Percentiles rank a stretch among this genome's conserved stretches.
Conservation (phyloP, 2,113 vertebrate genomes). For the Penelope pileata region DNA sequence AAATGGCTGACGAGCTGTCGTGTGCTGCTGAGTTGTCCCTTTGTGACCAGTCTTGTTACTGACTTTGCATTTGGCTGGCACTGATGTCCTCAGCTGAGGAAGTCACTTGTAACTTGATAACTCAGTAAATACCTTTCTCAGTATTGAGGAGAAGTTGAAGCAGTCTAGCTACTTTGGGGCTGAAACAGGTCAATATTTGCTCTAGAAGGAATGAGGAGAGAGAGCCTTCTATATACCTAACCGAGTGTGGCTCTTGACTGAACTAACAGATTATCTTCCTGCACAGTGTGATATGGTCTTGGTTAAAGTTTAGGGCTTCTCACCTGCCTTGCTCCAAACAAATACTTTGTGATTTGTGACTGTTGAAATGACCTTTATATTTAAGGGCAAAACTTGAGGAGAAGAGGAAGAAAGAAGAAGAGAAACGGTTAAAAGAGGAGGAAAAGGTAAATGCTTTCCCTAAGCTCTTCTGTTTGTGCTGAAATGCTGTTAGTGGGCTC, state of each 20-base stretch:
- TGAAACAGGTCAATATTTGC: neutral
- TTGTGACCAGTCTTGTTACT: neutral
- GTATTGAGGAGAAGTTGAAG: neutral
- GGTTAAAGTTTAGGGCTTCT: neutral
- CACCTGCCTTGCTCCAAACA: neutral
- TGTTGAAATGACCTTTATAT: neutral
- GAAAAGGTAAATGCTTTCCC: conserved; percentile 83
- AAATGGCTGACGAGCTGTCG: neutral
- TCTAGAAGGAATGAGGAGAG: neutral
- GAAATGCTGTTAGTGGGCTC: neutral
- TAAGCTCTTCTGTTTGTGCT: fast-evolving
- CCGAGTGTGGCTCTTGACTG: neutral
- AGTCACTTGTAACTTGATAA: neutral
- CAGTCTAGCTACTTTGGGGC: neutral
- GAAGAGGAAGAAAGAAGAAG: conserved; percentile 95
- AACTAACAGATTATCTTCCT: neutral
- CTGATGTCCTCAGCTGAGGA: neutral
- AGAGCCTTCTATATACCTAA: fast-evolving
- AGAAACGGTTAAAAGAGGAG: conserved; percentile 93
- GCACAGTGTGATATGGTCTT: neutral
- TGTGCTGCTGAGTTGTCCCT: neutral
- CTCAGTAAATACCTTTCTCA: neutral
- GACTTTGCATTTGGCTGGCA: neutral
- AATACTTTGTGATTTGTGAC: neutral
- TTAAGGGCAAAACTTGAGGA: conserved; percentile 93